phyloP scores from a whole-genome alignment of 92 coral and sea anemone species.

The Parazoanthus atlanticus region DNA sequence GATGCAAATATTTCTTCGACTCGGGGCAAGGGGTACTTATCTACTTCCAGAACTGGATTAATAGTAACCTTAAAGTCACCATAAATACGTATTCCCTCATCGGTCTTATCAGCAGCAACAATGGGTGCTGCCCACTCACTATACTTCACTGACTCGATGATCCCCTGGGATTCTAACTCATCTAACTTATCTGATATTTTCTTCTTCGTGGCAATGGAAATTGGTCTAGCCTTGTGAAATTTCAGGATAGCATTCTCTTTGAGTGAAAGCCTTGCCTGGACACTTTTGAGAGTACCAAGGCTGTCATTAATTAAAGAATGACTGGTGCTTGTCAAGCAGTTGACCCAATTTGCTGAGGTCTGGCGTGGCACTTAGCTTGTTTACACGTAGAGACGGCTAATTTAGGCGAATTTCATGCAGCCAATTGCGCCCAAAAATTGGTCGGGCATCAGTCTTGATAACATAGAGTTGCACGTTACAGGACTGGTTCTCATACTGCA shows the following conservation, averaged over 20 bases:
- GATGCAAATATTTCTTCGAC: conserved; percentile 11
- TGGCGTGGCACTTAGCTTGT: not conserved
- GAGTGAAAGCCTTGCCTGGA: not conserved
- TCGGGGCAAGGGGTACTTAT: conserved; percentile 36
- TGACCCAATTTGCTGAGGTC: not conserved
- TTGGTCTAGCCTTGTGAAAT: conserved; percentile 1
- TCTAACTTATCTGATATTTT: not conserved
- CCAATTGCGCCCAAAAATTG: not conserved
- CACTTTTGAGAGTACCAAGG: conserved; percentile 3
- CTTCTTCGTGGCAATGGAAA: not conserved
- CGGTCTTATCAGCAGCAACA: not conserved
- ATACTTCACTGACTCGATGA: not conserved
- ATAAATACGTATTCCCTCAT: not conserved
- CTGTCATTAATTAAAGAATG: not conserved
- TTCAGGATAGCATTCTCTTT: not conserved
- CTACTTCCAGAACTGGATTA: not conserved
- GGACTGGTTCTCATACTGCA: conserved; percentile 33
- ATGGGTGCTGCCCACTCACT: conserved; percentile 22
- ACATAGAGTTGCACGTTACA: conserved; percentile 37
- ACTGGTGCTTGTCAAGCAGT: not conserved
- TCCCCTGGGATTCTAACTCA: not conserved
- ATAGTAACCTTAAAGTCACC: conserved; percentile 5
- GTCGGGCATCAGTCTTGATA: conserved; percentile 33
- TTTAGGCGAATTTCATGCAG: not conserved
- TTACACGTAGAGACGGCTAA: conserved; percentile 3